phyloP scores from a whole-genome alignment of 92 coral and sea anemone genomes.

The Muricea muricata region DNA sequence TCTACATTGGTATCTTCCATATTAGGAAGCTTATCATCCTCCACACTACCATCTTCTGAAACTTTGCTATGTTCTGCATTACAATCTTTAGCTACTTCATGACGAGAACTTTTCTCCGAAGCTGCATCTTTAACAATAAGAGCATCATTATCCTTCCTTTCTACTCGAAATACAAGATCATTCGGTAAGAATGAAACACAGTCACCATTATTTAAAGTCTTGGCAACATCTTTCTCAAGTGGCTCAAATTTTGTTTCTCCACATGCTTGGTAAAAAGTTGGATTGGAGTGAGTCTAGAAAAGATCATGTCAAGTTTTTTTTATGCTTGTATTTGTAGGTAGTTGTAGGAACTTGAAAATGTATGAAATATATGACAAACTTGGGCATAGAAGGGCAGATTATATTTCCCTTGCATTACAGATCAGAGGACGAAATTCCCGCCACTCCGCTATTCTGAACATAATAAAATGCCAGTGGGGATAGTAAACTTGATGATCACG shows the following conservation, averaged over 20 bases:
- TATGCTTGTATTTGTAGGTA: background rate
- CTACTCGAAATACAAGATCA: constrained; percentile 67
- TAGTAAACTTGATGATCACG: too few relatives aligned
- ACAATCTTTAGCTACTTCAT: constrained; percentile 27
- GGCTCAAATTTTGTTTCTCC: constrained; percentile 69
- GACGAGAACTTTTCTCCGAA: constrained; percentile 21
- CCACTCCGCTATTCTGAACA: too few relatives aligned
- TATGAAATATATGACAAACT: too few relatives aligned
- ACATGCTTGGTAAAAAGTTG: constrained; percentile 82
- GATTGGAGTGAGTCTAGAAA: constrained; percentile 84
- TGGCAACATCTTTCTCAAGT: constrained; percentile 73
- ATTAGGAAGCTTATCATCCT: background rate
- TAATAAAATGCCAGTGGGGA: too few relatives aligned
- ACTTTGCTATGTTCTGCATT: background rate
- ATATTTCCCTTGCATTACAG: too few relatives aligned
- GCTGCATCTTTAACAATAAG: background rate
- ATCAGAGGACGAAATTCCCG: too few relatives aligned
- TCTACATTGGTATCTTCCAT: background rate
- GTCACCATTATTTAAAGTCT: constrained; percentile 75
- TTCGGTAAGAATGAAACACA: constrained; percentile 85
- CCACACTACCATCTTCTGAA: background rate
- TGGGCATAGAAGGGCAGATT: too few relatives aligned
- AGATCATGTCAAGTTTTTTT: background rate
- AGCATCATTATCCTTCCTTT: background rate
- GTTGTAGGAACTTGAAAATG: too few relatives aligned